Evolutionary conservation across 2,888 invertebrate species (phyloP).

Genomic region (Eucera pruinosa): DNA sequence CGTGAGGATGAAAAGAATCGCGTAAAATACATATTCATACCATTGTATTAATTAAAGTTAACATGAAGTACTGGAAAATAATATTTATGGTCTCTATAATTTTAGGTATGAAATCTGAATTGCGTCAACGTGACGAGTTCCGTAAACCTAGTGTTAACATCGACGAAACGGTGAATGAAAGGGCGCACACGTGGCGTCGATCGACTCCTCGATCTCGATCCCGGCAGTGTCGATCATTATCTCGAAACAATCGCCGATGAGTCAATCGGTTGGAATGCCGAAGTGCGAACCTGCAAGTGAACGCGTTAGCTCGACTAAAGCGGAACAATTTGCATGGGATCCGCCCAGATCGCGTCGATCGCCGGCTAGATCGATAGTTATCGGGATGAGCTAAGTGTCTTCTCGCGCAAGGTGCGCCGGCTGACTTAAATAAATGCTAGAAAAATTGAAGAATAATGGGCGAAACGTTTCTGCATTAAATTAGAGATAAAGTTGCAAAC

Average conservation of each 20-base stretch:
- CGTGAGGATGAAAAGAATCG: too few relatives aligned
- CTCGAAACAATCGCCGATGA: constrained; percentile 36
- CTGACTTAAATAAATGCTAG: not conserved
- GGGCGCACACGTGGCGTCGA: not conserved
- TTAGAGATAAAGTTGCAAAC: too few relatives aligned
- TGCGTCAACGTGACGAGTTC: too few relatives aligned
- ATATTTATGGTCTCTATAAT: too few relatives aligned
- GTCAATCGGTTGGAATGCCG: constrained; percentile 29
- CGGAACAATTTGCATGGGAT: constrained; percentile 23
- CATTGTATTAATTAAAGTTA: too few relatives aligned
- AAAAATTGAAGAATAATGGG: not conserved
- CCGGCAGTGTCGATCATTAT: constrained; percentile 21
- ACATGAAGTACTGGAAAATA: too few relatives aligned
- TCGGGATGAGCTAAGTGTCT: constrained; percentile 9
- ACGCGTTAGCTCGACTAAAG: constrained; percentile 8
- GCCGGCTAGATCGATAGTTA: not conserved
- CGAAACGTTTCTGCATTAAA: not conserved
- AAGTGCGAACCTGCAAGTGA: constrained; percentile 23
- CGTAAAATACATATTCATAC: too few relatives aligned
- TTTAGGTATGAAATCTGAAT: too few relatives aligned
- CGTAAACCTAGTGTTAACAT: not conserved
- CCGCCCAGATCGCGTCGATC: constrained; percentile 21
- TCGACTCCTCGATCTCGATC: constrained; percentile 12
- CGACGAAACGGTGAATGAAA: not conserved
- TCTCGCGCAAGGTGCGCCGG: not conserved